These are phyloP conservation scores for Neosilurus mollespiculum DNA, from an alignment of 2,797 vertebrate genomes.

Conservation along the genomic window DNA sequence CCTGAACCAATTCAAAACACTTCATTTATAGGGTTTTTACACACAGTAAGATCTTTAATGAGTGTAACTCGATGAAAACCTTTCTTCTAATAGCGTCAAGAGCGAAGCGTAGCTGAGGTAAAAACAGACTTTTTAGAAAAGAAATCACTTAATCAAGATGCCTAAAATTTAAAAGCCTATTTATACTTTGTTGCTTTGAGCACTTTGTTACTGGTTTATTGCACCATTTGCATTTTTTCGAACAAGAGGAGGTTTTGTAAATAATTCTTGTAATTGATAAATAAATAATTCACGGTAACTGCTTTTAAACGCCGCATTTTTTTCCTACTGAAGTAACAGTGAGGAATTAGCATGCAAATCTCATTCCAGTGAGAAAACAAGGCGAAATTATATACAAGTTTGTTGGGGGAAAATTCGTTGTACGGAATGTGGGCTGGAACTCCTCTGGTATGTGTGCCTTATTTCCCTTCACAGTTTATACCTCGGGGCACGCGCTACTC, in stretches of 20 bases:
- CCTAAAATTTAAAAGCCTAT: neutral
- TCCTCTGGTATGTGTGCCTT: neutral
- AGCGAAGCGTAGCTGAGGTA: neutral
- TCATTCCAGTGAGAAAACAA: neutral
- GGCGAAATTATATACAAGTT: neutral
- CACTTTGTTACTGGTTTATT: neutral
- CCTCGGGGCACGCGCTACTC: constrained; percentile 17
- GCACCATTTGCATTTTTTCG: neutral
- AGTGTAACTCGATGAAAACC: neutral
- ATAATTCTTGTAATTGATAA: neutral
- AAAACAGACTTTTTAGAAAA: neutral
- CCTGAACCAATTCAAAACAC: neutral
- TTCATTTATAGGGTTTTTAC: neutral
- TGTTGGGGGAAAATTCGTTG: neutral
- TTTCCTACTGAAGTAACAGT: neutral
- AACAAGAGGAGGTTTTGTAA: neutral
- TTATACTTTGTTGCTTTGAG: no score
- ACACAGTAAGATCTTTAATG: neutral
- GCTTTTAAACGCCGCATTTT: neutral
- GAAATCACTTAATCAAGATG: neutral
- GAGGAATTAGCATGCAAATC: constrained; percentile 18
- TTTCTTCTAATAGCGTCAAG: neutral
- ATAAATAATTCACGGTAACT: neutral
- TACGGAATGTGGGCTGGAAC: neutral
- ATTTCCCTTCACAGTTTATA: neutral